phyloP scores from a whole-genome alignment of 2,113 vertebrate species.

The Climacteris rufus region DNA sequence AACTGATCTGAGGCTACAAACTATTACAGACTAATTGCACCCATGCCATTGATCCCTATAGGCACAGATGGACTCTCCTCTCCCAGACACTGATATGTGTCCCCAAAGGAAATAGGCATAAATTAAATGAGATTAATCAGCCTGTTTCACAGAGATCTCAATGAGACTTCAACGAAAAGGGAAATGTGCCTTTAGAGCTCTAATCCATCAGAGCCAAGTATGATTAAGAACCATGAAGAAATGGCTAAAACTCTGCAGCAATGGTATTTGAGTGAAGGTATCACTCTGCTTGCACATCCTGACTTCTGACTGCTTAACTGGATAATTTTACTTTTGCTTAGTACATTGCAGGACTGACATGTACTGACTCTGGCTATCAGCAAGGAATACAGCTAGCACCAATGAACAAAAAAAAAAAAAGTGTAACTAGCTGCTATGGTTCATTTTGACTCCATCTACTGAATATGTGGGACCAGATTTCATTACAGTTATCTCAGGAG shows the following conservation, averaged over 20 bases:
- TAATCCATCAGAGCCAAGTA: neutral
- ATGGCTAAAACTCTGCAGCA: neutral
- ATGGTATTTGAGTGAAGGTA: neutral
- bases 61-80: neutral
- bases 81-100: neutral
- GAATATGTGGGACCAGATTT: neutral
- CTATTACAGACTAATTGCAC: neutral
- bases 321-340: neutral
- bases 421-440: neutral
- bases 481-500: neutral
- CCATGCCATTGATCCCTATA: neutral
- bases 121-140: constrained; percentile 1
- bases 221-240: constrained; percentile 13
- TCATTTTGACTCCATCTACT: neutral
- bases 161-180: neutral
- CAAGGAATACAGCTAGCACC: neutral
- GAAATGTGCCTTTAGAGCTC: neutral
- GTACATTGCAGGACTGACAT: neutral
- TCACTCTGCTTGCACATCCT: neutral
- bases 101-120: neutral
- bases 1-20: neutral
- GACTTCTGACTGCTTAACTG: neutral
- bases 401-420: neutral
- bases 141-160: neutral
- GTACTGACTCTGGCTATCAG: neutral